Percentiles rank a stretch among this genome's conserved stretches.
These are phyloP conservation scores for Temnothorax unifasciatus DNA, from an alignment of 2,888 invertebrate species.

Conservation along the genomic window DNA sequence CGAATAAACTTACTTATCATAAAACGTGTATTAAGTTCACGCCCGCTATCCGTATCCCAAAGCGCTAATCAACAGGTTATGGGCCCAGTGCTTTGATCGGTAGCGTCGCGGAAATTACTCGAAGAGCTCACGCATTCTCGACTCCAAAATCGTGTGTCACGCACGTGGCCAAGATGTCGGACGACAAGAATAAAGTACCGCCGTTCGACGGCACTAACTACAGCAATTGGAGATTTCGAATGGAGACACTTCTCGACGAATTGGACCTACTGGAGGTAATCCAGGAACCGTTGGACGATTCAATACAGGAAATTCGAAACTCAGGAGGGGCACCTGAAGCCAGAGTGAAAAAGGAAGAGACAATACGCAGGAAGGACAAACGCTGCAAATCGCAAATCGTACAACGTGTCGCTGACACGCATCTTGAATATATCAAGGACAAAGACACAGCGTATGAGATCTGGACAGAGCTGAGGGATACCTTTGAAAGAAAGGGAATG, in stretches of 20 bases:
- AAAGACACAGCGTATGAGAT: neutral
- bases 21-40: no score
- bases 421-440: slow-evolving; percentile 7
- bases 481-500: neutral
- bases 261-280: neutral
- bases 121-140: no score
- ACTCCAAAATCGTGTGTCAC: no score
- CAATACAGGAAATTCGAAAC: no score
- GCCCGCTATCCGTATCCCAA: no score
- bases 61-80: no score
- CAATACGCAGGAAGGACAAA: neutral
- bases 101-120: no score
- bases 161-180: no score
- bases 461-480: neutral
- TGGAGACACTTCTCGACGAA: neutral
- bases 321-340: no score
- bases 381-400: neutral
- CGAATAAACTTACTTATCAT: no score
- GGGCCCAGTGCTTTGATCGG: no score
- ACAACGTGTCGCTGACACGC: neutral
- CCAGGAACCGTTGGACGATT: no score
- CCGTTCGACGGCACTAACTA: neutral
- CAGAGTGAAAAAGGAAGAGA: neutral
- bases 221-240: neutral
- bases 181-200: neutral